Percentiles rank a stretch among this genome's conserved stretches.
phyloP scores from a whole-genome alignment of 2,113 vertebrate genomes.

The Acanthisitta chloris region DNA sequence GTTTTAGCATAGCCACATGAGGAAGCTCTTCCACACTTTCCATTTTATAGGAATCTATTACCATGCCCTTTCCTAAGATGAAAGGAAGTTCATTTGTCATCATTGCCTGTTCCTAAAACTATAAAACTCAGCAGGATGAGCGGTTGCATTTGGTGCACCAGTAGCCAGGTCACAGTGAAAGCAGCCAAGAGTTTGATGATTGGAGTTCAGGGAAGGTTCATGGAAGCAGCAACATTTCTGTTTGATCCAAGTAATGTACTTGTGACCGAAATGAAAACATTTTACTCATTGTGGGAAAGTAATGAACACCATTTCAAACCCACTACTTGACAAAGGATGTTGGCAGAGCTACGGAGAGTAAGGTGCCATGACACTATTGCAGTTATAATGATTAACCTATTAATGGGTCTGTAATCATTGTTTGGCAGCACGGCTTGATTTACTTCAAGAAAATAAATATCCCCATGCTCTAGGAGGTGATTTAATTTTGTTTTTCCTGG shows the following conservation, averaged over 20 bases:
- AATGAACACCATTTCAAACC: conserved; percentile 83
- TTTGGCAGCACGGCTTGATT: background rate
- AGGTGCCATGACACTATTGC: conserved; percentile 83
- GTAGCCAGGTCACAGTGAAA: conserved; percentile 60
- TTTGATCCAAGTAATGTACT: conserved; percentile 75
- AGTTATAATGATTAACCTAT: conserved; percentile 45
- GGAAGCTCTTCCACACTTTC: background rate
- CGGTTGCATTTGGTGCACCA: background rate
- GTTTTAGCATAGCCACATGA: background rate
- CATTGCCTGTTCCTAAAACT: background rate
- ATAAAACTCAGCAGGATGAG: background rate
- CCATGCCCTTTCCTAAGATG: background rate
- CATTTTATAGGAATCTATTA: background rate
- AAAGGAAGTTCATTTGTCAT: conserved; percentile 8
- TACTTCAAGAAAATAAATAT: conserved; percentile 3
- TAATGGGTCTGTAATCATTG: conserved; percentile 2
- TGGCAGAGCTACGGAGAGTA: conserved; percentile 78
- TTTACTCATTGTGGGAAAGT: conserved; percentile 84
- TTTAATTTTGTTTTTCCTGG: conserved; percentile 41
- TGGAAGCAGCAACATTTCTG: conserved; percentile 74
- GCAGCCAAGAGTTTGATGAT: conserved; percentile 73
- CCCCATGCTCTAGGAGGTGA: background rate
- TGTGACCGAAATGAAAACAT: conserved; percentile 84
- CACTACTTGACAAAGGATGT: conserved; percentile 82
- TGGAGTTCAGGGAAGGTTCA: conserved; percentile 79